Conservation (phyloP, 2,797 vertebrate species). For the Danio albolineatus region DNA sequence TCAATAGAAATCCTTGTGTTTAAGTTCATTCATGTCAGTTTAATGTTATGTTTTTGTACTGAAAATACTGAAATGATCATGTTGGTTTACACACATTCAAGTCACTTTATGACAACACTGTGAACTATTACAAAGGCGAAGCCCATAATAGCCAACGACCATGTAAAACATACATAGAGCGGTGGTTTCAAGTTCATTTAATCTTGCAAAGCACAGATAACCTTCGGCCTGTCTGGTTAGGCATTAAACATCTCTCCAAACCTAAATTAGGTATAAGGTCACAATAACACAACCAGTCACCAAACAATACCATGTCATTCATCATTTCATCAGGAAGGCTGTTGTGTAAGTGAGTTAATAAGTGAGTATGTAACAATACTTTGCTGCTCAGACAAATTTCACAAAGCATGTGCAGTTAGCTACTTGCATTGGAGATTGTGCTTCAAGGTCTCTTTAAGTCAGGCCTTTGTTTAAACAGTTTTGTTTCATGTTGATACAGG, state of each 20-base stretch:
- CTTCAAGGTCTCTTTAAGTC: neutral
- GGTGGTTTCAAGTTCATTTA: neutral
- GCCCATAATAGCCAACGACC: neutral
- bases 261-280: neutral
- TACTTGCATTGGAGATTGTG: neutral
- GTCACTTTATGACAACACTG: neutral
- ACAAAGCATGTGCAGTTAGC: neutral
- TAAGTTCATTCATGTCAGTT: neutral
- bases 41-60: neutral
- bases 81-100: neutral
- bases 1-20: neutral
- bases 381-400: neutral
- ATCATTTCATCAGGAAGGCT: neutral
- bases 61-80: neutral
- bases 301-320: slow-evolving; percentile 5
- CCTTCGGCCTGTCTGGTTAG: slow-evolving; percentile 18
- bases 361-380: neutral
- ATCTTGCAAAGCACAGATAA: neutral
- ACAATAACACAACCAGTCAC: neutral
- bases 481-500: neutral
- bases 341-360: neutral
- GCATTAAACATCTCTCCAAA: neutral
- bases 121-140: neutral
- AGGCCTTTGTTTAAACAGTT: neutral
- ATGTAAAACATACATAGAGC: neutral